These are phyloP conservation scores for Chloroceryle aenea DNA, from an alignment of 2,113 vertebrate genomes.

Conservation along the genomic window DNA sequence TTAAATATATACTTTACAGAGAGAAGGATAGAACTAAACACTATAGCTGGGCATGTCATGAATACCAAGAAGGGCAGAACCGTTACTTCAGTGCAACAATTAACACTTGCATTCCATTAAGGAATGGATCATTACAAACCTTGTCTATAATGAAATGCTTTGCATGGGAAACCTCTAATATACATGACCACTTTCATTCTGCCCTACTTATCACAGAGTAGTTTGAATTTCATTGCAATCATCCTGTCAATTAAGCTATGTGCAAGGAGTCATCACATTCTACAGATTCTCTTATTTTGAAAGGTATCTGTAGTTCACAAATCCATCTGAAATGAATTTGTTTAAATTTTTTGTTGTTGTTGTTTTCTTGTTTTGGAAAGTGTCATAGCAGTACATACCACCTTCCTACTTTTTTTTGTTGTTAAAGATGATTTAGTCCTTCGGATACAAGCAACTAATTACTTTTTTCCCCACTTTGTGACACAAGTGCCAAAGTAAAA, in stretches of 20 bases:
- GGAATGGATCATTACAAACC: neutral
- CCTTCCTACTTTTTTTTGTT: neutral
- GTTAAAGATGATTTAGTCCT: neutral
- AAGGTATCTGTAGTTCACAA: neutral
- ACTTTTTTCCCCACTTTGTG: neutral
- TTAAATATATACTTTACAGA: neutral
- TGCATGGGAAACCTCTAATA: neutral
- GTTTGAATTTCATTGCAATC: neutral
- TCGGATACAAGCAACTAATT: neutral
- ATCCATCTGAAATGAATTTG: neutral
- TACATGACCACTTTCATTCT: neutral
- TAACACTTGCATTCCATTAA: neutral
- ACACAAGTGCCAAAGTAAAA: neutral
- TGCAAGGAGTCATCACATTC: neutral
- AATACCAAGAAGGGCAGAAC: neutral
- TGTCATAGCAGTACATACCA: neutral
- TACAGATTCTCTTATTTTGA: neutral
- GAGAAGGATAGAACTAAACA: neutral
- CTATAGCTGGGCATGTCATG: neutral
- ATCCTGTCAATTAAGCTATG: neutral
- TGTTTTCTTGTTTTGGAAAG: neutral
- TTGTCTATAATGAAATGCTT: neutral
- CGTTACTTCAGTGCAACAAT: neutral
- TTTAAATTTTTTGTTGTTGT: neutral
- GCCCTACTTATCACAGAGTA: neutral